These are phyloP conservation scores for Periphyllus acericola DNA, from an alignment of 2,888 invertebrate genomes.

Conservation along the genomic window DNA sequence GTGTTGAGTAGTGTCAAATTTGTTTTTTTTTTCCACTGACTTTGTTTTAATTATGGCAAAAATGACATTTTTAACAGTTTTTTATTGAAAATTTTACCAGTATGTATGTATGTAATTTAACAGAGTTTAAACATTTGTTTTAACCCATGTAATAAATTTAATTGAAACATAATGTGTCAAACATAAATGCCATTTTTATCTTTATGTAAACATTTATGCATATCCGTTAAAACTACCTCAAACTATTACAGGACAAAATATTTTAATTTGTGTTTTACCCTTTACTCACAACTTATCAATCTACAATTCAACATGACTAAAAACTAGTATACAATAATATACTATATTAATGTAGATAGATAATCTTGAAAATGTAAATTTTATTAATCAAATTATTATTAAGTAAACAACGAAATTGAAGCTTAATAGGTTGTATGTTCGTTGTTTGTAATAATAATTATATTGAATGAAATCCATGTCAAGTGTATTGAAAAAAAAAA, in stretches of 20 bases:
- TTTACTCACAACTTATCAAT: background rate
- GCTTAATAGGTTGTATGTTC: background rate
- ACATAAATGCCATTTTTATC: conserved; percentile 49
- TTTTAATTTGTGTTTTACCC: conserved; percentile 3
- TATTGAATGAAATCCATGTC: background rate
- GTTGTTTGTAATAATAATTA: background rate
- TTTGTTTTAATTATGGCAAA: background rate
- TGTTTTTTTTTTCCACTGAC: background rate
- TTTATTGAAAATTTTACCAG: background rate
- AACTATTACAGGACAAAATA: background rate
- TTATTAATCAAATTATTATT: background rate
- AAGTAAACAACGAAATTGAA: background rate
- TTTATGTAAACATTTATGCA: background rate
- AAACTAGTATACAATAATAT: background rate
- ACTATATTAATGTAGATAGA: background rate
- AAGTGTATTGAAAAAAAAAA: background rate
- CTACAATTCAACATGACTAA: background rate
- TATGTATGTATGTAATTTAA: background rate
- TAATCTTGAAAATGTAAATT: background rate
- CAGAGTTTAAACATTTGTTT: background rate
- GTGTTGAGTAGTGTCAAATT: conserved; percentile 13
- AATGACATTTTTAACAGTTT: background rate
- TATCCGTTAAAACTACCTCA: conserved; percentile 23
- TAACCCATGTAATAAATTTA: conserved; percentile 9
- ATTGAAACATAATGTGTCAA: conserved; percentile 4